Evolutionary conservation across 2,113 vertebrate genomes (phyloP).

Genomic region (Nanger granti): DNA sequence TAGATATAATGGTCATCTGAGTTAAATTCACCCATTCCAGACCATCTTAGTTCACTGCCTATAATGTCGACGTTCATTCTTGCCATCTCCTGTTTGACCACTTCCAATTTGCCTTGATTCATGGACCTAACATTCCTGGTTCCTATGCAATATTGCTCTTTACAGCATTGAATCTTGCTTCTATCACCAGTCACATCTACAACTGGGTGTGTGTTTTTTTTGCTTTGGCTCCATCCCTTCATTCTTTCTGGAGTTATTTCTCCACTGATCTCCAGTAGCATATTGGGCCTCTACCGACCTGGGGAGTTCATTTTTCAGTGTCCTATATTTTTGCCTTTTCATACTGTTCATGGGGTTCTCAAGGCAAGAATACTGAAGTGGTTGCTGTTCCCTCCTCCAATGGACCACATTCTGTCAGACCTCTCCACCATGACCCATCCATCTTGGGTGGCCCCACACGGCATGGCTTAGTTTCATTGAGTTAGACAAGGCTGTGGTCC

Average conservation of each 20-base stretch:
- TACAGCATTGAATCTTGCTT: not conserved
- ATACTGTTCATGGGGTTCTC: not conserved
- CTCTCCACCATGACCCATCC: rapidly evolving
- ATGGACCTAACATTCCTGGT: not conserved
- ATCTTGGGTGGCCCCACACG: not conserved
- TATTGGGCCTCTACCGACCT: not conserved
- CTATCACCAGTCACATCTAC: not conserved
- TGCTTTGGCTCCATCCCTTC: not conserved
- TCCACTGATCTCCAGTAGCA: not conserved
- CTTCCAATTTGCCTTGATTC: not conserved
- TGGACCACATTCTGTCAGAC: not conserved
- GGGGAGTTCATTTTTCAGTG: not conserved
- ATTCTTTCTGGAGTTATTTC: not conserved
- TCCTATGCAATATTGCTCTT: not conserved
- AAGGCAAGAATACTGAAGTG: not conserved
- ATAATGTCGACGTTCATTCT: not conserved
- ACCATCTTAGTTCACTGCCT: not conserved
- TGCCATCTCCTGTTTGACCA: not conserved
- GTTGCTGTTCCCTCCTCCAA: not conserved
- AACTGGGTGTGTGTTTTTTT: not conserved
- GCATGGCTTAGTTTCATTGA: not conserved
- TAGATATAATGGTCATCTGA: not conserved
- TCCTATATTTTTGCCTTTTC: not conserved
- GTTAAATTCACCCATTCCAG: not conserved
- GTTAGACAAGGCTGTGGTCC: not conserved